Evolutionary conservation across 2,888 invertebrate genomes (phyloP).

Genomic region (Sylvicola cinctus): DNA sequence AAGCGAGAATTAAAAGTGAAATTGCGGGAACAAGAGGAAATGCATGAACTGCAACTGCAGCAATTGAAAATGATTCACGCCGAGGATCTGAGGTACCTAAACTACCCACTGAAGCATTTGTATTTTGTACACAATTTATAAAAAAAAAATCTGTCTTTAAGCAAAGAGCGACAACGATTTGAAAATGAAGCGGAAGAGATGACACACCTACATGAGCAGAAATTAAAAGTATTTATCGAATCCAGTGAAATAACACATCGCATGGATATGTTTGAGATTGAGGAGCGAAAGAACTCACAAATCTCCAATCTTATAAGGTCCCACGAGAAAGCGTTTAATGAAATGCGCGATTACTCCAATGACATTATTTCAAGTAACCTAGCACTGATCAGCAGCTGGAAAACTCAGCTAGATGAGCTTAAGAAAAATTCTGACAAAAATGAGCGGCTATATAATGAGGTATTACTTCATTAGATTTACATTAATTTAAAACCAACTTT

Average conservation of each 20-base stretch:
- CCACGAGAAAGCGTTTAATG: constrained; percentile 68
- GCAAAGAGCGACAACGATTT: constrained; percentile 38
- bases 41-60: constrained; percentile 20
- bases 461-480: constrained; percentile 4
- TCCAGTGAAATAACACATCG: constrained; percentile 53
- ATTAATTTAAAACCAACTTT: background rate
- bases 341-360: constrained; percentile 88
- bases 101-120: no score
- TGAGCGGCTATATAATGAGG: constrained; percentile 34
- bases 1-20: constrained; percentile 30
- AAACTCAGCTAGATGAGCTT: constrained; percentile 60
- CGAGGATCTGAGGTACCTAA: constrained; percentile 18
- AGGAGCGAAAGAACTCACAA: constrained; percentile 79
- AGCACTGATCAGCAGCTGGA: constrained; percentile 72
- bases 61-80: constrained; percentile 19
- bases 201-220: constrained; percentile 30
- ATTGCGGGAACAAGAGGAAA: constrained; percentile 29
- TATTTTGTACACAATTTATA: no score
- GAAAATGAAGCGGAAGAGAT: constrained; percentile 45
- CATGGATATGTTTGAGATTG: constrained; percentile 73
- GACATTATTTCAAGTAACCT: constrained; percentile 86
- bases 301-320: constrained; percentile 56
- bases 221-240: constrained; percentile 45
- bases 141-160: no score
- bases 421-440: constrained; percentile 62